phyloP scores from a whole-genome alignment of 2,888 invertebrate genomes.

The Malacosoma neustria region DNA sequence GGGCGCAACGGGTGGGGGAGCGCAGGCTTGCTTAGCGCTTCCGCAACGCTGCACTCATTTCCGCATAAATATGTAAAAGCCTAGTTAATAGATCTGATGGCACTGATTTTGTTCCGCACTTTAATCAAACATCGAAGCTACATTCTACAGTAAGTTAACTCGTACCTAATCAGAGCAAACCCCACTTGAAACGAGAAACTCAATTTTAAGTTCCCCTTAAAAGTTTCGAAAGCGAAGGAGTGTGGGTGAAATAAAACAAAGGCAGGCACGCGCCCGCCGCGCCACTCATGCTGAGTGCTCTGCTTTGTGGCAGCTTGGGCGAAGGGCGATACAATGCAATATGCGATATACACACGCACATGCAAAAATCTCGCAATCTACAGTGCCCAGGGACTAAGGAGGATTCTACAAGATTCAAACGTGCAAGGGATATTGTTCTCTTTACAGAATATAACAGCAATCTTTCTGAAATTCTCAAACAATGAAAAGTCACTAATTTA shows the following conservation, averaged over 20 bases:
- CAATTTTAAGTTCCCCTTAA: slow-evolving; percentile 62
- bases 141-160: background rate
- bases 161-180: slow-evolving; percentile 46
- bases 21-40: slow-evolving; percentile 64
- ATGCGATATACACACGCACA: slow-evolving; percentile 19
- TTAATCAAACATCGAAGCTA: too few species aligned
- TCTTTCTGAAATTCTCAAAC: too few species aligned
- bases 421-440: background rate
- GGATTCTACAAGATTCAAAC: slow-evolving; percentile 9
- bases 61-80: slow-evolving; percentile 48
- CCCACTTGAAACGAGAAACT: slow-evolving; percentile 52
- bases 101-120: too few species aligned
- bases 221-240: slow-evolving; percentile 65
- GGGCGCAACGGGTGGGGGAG: slow-evolving; percentile 23
- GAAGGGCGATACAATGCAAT: slow-evolving; percentile 62
- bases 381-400: slow-evolving; percentile 25
- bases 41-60: slow-evolving; percentile 69
- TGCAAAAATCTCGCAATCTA: slow-evolving; percentile 21
- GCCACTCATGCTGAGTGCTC: slow-evolving; percentile 70
- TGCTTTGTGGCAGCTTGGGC: slow-evolving; percentile 61
- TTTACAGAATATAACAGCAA: too few species aligned
- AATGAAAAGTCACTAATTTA: too few species aligned
- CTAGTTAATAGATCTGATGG: background rate
- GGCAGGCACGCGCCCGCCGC: slow-evolving; percentile 58
- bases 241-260: slow-evolving; percentile 71